Evolutionary conservation across 2,888 invertebrate species (phyloP).

Genomic region (Argyra leucocephala): DNA sequence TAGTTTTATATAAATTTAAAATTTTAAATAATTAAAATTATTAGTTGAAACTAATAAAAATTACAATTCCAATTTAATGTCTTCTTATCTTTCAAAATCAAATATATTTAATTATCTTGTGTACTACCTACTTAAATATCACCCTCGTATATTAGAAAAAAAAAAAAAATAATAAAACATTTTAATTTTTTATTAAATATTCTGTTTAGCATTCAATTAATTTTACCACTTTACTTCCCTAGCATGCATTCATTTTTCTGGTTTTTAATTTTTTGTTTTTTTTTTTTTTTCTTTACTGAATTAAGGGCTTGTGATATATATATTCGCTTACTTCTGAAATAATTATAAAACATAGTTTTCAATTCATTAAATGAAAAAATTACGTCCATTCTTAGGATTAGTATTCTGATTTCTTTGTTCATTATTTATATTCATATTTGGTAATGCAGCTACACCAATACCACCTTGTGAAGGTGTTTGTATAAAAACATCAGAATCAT

Average conservation of each 20-base stretch:
- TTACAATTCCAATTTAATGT: no score
- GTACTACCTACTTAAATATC: not conserved
- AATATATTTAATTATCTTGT: no score
- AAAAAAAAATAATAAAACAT: no score
- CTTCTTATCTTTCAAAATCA: no score
- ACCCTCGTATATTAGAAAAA: not conserved
- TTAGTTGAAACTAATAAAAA: no score
- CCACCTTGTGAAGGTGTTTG: slow-evolving; percentile 39
- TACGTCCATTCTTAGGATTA: not conserved
- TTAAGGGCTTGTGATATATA: not conserved
- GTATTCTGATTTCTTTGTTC: not conserved
- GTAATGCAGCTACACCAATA: slow-evolving; percentile 41
- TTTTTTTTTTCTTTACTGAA: no score
- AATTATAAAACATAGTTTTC: not conserved
- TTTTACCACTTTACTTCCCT: not conserved
- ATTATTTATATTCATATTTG: slow-evolving; percentile 26
- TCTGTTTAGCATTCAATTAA: not conserved
- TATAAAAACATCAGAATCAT: slow-evolving; percentile 31
- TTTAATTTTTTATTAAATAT: not conserved
- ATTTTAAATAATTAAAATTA: no score
- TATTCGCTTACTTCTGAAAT: not conserved
- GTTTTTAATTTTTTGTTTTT: not conserved
- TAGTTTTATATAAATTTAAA: no score
- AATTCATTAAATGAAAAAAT: not conserved
- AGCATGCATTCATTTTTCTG: not conserved